Evolutionary conservation across 2,797 vertebrate genomes (phyloP).

Genomic region (Acipenser ruthenus): DNA sequence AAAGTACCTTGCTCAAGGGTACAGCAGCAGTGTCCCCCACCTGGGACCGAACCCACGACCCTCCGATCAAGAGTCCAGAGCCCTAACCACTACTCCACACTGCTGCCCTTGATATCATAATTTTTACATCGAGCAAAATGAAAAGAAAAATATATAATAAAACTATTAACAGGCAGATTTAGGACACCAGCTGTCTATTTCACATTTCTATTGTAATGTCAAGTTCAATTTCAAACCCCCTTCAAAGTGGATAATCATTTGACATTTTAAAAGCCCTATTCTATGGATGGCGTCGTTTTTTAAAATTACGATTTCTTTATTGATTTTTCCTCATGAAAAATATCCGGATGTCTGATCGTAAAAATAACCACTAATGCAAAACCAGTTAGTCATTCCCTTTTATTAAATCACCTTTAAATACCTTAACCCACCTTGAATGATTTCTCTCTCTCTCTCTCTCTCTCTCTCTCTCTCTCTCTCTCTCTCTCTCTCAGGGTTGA

Average conservation of each 20-base stretch:
- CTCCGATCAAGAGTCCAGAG: too few relatives aligned
- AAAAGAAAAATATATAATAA: too few relatives aligned
- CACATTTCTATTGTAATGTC: neutral
- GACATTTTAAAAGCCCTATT: conserved; percentile 26
- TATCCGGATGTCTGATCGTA: conserved; percentile 11
- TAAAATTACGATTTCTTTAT: too few relatives aligned
- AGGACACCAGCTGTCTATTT: neutral
- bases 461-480: conserved; percentile 4
- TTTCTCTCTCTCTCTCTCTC: neutral
- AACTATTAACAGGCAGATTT: too few relatives aligned
- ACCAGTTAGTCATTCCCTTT: conserved; percentile 7
- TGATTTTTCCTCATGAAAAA: conserved; percentile 3
- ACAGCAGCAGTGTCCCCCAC: too few relatives aligned
- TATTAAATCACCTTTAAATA: conserved; percentile 23
- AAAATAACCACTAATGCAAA: neutral
- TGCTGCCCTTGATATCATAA: too few relatives aligned
- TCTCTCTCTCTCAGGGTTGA: conserved; percentile 20
- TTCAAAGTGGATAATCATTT: conserved; percentile 22
- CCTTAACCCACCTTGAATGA: too few relatives aligned
- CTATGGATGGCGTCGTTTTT: conserved; percentile 11
- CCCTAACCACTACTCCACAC: too few relatives aligned
- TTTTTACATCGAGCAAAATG: too few relatives aligned
- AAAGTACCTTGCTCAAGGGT: too few relatives aligned
- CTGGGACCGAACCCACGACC: too few relatives aligned
- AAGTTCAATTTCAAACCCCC: conserved; percentile 1